A percentile compares a stretch with the other conserved stretches of the same genome.
phyloP scores from a whole-genome alignment of 2,797 vertebrate genomes.

The Tauraco hartlaubi region DNA sequence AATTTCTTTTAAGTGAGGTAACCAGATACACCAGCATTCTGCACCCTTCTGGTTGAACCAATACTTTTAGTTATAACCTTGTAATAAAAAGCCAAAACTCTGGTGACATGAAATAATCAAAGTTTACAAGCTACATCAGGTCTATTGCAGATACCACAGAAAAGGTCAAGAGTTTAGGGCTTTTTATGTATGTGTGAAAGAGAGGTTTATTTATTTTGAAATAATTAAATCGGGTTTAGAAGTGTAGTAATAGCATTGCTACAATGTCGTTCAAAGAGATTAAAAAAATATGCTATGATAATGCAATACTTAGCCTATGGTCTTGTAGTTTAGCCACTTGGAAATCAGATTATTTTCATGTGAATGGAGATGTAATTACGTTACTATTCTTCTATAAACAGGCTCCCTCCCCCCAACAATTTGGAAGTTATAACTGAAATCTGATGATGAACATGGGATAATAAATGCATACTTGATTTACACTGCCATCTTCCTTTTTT shows the following conservation, averaged over 20 bases:
- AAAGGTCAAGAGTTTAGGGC: neutral
- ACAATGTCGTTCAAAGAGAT: neutral
- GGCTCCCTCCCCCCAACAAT: fast-evolving
- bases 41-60: neutral
- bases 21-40: neutral
- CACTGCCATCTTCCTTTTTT: neutral
- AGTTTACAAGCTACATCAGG: neutral
- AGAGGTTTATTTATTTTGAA: neutral
- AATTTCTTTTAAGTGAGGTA: neutral
- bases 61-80: neutral
- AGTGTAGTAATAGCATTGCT: neutral
- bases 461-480: neutral
- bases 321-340: neutral
- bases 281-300: neutral
- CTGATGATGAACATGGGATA: neutral
- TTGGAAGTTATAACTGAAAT: neutral
- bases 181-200: neutral
- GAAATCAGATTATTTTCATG: neutral
- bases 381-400: neutral
- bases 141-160: neutral
- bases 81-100: neutral
- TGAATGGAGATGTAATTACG: neutral
- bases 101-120: neutral
- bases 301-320: neutral
- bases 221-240: neutral